phyloP scores from a whole-genome alignment of 2,888 invertebrate genomes.

The Lepidonotus clava region DNA sequence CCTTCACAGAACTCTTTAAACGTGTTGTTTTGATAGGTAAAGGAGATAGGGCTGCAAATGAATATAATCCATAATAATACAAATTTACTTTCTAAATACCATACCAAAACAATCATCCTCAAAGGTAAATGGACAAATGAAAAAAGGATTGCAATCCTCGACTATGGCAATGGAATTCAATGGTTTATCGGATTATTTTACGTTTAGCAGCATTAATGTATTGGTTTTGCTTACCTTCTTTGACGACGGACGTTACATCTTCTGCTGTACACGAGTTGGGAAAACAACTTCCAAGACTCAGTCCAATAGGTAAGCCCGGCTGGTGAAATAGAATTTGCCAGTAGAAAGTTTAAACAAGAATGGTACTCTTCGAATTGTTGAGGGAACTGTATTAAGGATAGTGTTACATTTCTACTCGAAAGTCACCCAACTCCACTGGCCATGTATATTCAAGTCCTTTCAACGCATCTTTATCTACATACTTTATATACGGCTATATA shows the following conservation, averaged over 20 bases:
- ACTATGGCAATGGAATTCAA: background rate
- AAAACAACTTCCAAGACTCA: background rate
- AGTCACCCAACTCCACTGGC: background rate
- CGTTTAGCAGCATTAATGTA: background rate
- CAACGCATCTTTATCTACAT: background rate
- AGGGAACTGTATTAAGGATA: background rate
- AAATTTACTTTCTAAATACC: background rate
- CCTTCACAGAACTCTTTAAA: background rate
- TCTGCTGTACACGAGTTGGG: background rate
- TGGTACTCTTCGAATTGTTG: too few relatives aligned
- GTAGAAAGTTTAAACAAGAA: too few relatives aligned
- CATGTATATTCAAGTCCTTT: background rate
- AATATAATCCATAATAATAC: background rate
- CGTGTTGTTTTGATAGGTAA: background rate
- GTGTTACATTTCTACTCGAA: background rate
- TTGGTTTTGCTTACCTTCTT: background rate
- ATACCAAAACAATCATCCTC: background rate
- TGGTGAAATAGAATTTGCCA: background rate
- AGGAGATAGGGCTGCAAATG: background rate
- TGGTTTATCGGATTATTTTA: background rate
- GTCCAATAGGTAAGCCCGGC: background rate
- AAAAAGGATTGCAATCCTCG: background rate
- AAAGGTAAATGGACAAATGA: background rate
- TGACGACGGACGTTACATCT: background rate
- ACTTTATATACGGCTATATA: background rate